Conservation (phyloP, 64 coral and sea anemone species). For the Porites lutea region DNA sequence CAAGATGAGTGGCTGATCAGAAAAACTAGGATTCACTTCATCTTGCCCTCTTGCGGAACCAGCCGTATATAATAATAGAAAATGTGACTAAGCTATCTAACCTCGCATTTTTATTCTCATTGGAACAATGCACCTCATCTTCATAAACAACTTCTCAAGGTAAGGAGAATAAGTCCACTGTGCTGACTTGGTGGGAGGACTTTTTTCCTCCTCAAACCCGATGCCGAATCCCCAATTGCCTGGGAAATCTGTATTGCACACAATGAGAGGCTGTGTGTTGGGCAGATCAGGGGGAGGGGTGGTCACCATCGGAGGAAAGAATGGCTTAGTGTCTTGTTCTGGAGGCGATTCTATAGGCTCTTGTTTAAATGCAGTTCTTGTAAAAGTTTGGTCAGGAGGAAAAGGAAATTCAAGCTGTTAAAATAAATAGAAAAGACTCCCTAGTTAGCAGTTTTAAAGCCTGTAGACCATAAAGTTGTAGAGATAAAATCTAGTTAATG, state of each 20-base stretch:
- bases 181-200: constrained; percentile 66
- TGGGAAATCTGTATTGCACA: constrained; percentile 78
- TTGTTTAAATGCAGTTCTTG: not conserved
- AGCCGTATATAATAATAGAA: not conserved
- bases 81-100: not conserved
- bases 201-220: constrained; percentile 72
- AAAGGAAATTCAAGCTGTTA: not conserved
- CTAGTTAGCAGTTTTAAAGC: not conserved
- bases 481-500: no score
- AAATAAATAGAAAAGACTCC: not conserved
- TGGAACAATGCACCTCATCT: constrained; percentile 73
- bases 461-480: no score
- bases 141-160: constrained; percentile 77
- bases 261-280: constrained; percentile 53
- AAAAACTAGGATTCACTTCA: no score
- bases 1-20: no score
- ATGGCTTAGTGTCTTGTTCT: not conserved
- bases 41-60: no score
- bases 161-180: constrained; percentile 84
- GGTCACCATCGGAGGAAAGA: not conserved
- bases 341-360: not conserved
- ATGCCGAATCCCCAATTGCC: constrained; percentile 64
- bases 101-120: constrained; percentile 69
- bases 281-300: constrained; percentile 13
- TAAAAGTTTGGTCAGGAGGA: not conserved